Evolutionary conservation across 1,140 invertebrate species (phyloP).

Genomic region (Drosophila miranda): DNA sequence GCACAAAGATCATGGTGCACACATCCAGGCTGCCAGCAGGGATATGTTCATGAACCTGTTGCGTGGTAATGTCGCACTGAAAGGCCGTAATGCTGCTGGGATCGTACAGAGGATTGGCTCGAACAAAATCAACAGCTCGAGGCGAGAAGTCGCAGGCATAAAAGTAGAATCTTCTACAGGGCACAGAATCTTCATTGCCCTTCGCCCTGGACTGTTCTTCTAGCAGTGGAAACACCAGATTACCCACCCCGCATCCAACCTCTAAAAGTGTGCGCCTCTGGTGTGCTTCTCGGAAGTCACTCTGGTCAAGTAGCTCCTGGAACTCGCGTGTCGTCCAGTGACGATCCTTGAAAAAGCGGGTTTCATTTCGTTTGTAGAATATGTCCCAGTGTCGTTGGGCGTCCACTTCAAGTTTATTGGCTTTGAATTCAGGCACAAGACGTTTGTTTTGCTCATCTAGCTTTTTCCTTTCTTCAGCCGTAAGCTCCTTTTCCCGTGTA

Average conservation of each 20-base stretch:
- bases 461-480: constrained; percentile 85
- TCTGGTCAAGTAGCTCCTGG: constrained; percentile 88
- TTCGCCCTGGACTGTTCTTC: constrained; percentile 86
- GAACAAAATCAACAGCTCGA: constrained; percentile 94
- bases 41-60: constrained; percentile 85
- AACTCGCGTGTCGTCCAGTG: constrained; percentile 99
- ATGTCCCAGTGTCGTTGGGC: constrained; percentile 98
- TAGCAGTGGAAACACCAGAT: constrained; percentile 96
- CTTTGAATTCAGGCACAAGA: constrained; percentile 90
- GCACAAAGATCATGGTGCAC: constrained; percentile 96
- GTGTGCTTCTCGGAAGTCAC: background rate
- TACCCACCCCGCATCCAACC: constrained; percentile 98
- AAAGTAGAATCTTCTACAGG: constrained; percentile 86
- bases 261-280: constrained; percentile 86
- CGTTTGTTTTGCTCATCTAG: constrained; percentile 88
- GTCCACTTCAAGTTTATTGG: constrained; percentile 91
- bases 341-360: constrained; percentile 97
- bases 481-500: constrained; percentile 79
- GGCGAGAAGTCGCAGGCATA: constrained; percentile 98
- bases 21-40: constrained; percentile 87
- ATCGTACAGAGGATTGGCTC: constrained; percentile 84
- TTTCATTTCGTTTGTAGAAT: constrained; percentile 97
- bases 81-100: constrained; percentile 88
- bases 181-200: background rate
- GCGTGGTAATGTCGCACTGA: constrained; percentile 87